These are phyloP conservation scores for Drosophila funebris DNA, from an alignment of 1,140 invertebrate genomes.

Conservation along the genomic window DNA sequence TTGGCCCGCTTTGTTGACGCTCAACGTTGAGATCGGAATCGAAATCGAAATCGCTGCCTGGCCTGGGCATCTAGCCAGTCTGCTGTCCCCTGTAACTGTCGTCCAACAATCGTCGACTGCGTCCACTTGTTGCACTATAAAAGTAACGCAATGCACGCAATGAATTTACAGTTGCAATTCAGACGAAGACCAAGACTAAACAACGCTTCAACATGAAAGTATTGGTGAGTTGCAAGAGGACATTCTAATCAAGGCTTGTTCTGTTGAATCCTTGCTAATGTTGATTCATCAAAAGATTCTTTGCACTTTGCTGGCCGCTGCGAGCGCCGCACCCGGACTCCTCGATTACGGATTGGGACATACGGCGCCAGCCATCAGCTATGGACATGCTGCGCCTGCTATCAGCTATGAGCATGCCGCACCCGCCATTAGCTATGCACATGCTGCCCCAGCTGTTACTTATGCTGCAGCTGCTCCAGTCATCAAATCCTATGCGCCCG, in stretches of 20 bases:
- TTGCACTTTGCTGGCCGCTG: conserved; percentile 62
- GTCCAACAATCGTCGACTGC: conserved; percentile 13
- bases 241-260: neutral
- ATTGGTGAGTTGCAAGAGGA: conserved; percentile 51
- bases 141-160: conserved; percentile 72
- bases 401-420: conserved; percentile 58
- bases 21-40: conserved; percentile 59
- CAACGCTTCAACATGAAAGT: conserved; percentile 63
- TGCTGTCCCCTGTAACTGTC: conserved; percentile 34
- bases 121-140: conserved; percentile 50
- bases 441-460: conserved; percentile 59
- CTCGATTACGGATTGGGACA: conserved; percentile 43
- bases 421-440: conserved; percentile 55
- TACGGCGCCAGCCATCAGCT: conserved; percentile 39
- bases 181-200: conserved; percentile 41
- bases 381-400: conserved; percentile 51
- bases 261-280: neutral
- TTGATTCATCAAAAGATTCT: conserved; percentile 43
- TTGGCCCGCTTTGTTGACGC: conserved; percentile 73
- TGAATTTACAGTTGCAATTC: conserved; percentile 71
- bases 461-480: conserved; percentile 61
- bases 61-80: conserved; percentile 51
- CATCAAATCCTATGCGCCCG: conserved; percentile 47
- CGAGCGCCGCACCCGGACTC: conserved; percentile 59
- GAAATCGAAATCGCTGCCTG: conserved; percentile 51